A percentile compares a stretch with the other conserved stretches of the same genome.
Evolutionary conservation across 2,888 invertebrate genomes (phyloP).

Genomic region (Eupsilia transversa): DNA sequence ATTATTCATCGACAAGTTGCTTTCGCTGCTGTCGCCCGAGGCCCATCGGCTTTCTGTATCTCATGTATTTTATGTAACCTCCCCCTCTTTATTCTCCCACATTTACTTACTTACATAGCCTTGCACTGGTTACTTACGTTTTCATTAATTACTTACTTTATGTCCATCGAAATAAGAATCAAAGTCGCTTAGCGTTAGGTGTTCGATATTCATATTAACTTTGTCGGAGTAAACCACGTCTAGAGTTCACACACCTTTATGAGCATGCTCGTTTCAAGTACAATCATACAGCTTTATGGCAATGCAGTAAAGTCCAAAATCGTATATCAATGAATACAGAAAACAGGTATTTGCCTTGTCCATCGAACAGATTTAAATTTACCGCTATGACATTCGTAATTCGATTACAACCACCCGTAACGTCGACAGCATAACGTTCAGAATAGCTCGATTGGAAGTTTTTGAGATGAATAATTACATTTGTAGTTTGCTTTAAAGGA

Average conservation of each 20-base stretch:
- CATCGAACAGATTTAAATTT: conserved; percentile 69
- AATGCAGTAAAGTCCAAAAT: conserved; percentile 69
- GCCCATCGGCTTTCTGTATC: conserved; percentile 81
- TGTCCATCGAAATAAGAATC: conserved; percentile 49
- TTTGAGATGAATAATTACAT: conserved; percentile 41
- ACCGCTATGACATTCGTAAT: conserved; percentile 51
- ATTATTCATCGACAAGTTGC: conserved; percentile 80
- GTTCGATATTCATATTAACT: conserved; percentile 54
- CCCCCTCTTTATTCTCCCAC: conserved; percentile 76
- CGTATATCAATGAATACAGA: conserved; percentile 58
- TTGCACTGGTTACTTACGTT: conserved; percentile 37
- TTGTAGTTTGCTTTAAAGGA: conserved; percentile 81
- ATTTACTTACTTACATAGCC: conserved; percentile 55
- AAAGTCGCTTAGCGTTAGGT: conserved; percentile 58
- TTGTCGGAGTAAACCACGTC: conserved; percentile 72
- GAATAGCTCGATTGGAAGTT: conserved; percentile 43
- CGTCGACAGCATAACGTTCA: conserved; percentile 57
- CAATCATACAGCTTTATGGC: conserved; percentile 60
- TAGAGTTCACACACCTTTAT: conserved; percentile 75
- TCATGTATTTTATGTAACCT: conserved; percentile 85
- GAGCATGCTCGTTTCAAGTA: conserved; percentile 54
- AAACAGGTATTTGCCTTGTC: conserved; percentile 76
- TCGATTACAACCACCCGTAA: conserved; percentile 51
- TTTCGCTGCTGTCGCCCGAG: conserved; percentile 83
- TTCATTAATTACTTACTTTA: conserved; percentile 25